Base-by-base conservation (phyloP, 1,140 invertebrate genomes). In the Diprion similis region DNA sequence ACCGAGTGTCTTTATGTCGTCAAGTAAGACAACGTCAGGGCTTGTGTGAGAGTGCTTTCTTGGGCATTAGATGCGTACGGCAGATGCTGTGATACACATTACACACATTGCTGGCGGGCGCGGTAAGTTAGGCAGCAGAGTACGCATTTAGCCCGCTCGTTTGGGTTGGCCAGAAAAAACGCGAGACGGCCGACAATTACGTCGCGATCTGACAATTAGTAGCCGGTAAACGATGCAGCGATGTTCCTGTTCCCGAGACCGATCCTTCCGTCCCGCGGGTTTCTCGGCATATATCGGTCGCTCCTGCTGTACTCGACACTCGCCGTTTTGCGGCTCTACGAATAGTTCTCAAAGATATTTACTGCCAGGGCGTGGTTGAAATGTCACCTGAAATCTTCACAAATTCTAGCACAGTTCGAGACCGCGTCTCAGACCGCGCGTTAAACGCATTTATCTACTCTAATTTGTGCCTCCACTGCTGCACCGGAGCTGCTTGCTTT, bases 171-270 rank as follows among this genome's bases (percentile, higher is more conserved):
- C 74, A 75, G 78, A 81, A 79, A 80, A 81, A 76, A 78, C 70
- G 77, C 77, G 81, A 81, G 78, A 83, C 82, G 81, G 77, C 74
- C 75, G 83, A 81, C 82, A 83, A 85, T 85, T 84, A 85, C 82
- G 80, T 83, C 83, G 80, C 78, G 79, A 83, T 85, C 81, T 85
- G 83, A 85, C 84, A 85, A 85, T 85, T 83, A 85, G 83, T 85
- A 85, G 80, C 76, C 78, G 79, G 83, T 84, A 82, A 85, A 85
- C 77, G 83, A 24, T 77, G 73, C 76, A 17, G 51, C 51, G 11
- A 59, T 15, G 51, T 59, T 59, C 51, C 51, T 59, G 51, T 59
- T 59, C 11, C 51, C 51, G 51, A 13, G 51, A 59, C 51, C 51
- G 51, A 17, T 59, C 8, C 51, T 59, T 59, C 51, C 51, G n/a